A percentile compares a stretch with the other conserved stretches of the same genome.
phyloP scores from a whole-genome alignment of 2,797 vertebrate genomes.

The Enteromius afrohamiltoni region DNA sequence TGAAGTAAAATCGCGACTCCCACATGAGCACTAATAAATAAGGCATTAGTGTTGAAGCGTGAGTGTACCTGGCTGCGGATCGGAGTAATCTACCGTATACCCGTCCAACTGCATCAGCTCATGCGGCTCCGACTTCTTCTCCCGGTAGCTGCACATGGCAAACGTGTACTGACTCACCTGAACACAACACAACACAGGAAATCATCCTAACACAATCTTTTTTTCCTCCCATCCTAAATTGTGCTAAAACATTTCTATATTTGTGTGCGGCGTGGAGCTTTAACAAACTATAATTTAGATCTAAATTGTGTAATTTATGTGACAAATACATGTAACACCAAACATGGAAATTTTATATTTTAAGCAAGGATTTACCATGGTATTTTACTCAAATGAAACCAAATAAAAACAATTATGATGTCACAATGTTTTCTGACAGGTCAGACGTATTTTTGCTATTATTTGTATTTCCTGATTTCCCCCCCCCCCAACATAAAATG shows the following conservation, averaged over 20 bases:
- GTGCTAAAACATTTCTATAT: background rate
- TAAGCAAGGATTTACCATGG: background rate
- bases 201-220: background rate
- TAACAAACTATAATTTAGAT: background rate
- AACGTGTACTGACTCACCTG: constrained; percentile 90
- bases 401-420: background rate
- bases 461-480: background rate
- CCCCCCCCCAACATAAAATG: too few relatives aligned
- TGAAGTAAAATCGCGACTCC: background rate
- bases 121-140: constrained; percentile 96
- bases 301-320: background rate
- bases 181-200: background rate
- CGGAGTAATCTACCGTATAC: constrained; percentile 96
- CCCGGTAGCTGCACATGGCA: constrained; percentile 98
- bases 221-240: background rate
- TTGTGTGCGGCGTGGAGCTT: background rate
- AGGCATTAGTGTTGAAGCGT: background rate
- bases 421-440: background rate
- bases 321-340: background rate
- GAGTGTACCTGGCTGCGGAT: constrained; percentile 86
- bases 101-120: constrained; percentile 98
- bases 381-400: background rate
- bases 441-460: background rate
- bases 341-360: background rate
- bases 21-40: background rate